phyloP scores from a whole-genome alignment of 2,888 invertebrate species.

The Drosophila parthenogenetica region DNA sequence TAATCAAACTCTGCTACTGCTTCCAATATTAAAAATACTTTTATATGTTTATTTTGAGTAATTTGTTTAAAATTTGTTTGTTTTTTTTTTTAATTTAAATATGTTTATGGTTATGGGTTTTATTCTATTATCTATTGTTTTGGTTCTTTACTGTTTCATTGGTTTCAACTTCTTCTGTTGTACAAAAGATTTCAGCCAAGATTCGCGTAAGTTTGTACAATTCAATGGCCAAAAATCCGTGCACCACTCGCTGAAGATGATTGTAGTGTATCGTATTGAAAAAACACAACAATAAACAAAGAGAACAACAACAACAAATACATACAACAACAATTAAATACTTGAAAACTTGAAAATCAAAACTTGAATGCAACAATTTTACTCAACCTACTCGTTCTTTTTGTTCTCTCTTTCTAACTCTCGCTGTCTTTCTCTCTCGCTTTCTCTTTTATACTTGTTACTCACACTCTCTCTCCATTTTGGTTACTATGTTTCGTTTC shows the following conservation, averaged over 20 bases:
- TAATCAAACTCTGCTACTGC: conserved; percentile 46
- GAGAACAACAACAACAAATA: conserved; percentile 21
- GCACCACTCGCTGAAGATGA: conserved; percentile 24
- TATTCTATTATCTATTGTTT: conserved; percentile 13
- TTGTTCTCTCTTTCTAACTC: conserved; percentile 24
- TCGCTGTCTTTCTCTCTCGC: conserved; percentile 30
- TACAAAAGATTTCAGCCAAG: conserved; percentile 70
- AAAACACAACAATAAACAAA: conserved; percentile 38
- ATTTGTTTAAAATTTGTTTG: conserved; percentile 15
- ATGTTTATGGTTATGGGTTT: conserved; percentile 47
- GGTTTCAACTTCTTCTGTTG: conserved; percentile 54
- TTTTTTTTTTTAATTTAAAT: conserved; percentile 13
- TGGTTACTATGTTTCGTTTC: conserved; percentile 37
- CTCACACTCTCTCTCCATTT: conserved; percentile 33
- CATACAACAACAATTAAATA: conserved; percentile 6
- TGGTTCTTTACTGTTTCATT: conserved; percentile 1
- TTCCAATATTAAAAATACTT: conserved; percentile 38
- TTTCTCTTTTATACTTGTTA: conserved; percentile 12
- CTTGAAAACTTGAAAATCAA: conserved; percentile 42
- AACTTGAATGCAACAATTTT: conserved; percentile 65
- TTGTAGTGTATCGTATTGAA: conserved; percentile 17
- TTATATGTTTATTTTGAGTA: conserved; percentile 38
- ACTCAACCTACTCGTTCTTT: conserved; percentile 42
- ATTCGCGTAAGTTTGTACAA: conserved; percentile 61
- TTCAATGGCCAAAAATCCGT: conserved; percentile 26